phyloP scores from a whole-genome alignment of 1,140 invertebrate genomes.

The Nasonia longicornis region DNA sequence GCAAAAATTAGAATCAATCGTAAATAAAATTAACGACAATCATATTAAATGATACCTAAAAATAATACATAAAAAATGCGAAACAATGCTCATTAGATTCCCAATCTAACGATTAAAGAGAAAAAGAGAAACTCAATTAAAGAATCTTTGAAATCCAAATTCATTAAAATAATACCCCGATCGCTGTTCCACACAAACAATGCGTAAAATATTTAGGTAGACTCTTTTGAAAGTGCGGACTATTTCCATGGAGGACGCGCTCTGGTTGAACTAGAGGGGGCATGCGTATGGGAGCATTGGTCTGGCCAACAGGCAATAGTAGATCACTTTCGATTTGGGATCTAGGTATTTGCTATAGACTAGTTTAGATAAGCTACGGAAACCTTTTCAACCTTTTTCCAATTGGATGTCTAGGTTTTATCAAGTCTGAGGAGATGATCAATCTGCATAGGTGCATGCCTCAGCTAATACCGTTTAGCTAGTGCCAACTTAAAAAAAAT shows the following conservation, averaged over 20 bases:
- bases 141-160: background rate
- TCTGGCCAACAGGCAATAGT: no score
- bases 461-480: background rate
- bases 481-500: background rate
- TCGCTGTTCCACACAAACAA: background rate
- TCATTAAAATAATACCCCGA: background rate
- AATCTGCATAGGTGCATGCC: background rate
- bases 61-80: background rate
- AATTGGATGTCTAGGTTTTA: no score
- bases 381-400: no score
- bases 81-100: background rate
- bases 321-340: no score
- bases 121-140: background rate
- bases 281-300: no score
- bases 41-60: background rate
- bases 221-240: no score
- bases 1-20: background rate
- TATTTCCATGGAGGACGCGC: no score
- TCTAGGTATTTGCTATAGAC: no score
- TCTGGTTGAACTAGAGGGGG: slow-evolving; percentile 15
- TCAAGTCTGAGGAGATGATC: no score
- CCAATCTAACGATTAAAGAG: background rate
- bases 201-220: slow-evolving; percentile 9
- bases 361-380: no score
- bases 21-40: background rate